Conservation (phyloP, 2,888 invertebrate species). For the Agriopis marginaria region DNA sequence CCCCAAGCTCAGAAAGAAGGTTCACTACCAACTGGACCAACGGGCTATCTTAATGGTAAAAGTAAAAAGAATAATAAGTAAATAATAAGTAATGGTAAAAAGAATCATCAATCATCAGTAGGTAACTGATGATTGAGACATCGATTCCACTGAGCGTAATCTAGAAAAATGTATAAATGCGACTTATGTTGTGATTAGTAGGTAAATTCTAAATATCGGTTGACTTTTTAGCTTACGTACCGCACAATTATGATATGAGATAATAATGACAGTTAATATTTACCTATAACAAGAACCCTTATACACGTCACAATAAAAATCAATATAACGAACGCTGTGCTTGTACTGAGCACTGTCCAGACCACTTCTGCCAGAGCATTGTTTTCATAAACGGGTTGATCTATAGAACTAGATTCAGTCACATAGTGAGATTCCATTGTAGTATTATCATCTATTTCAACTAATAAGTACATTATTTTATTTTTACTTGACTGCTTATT, state of each 20-base stretch:
- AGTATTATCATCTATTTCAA: slow-evolving; percentile 14
- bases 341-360: slow-evolving; percentile 49
- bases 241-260: neutral
- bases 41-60: too few species aligned
- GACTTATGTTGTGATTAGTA: too few species aligned
- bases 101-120: too few species aligned
- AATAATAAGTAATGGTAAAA: too few species aligned
- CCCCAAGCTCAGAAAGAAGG: too few species aligned
- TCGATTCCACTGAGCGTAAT: too few species aligned
- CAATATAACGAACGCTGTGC: slow-evolving; percentile 48
- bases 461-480: slow-evolving; percentile 9
- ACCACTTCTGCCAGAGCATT: slow-evolving; percentile 40
- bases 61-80: too few species aligned
- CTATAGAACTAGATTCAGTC: slow-evolving; percentile 13
- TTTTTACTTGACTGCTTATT: neutral
- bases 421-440: slow-evolving; percentile 53
- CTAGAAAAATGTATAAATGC: too few species aligned
- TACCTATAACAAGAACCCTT: slow-evolving; percentile 54
- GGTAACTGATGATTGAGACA: too few species aligned
- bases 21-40: too few species aligned
- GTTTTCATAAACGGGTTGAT: slow-evolving; percentile 1
- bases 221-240: too few species aligned
- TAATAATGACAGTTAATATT: slow-evolving; percentile 2
- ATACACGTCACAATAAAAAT: slow-evolving; percentile 56
- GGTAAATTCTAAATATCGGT: too few species aligned